A percentile compares a stretch with the other conserved stretches of the same genome.
Evolutionary conservation across 2,888 invertebrate species (phyloP).

Genomic region (Neoaliturus tenellus): DNA sequence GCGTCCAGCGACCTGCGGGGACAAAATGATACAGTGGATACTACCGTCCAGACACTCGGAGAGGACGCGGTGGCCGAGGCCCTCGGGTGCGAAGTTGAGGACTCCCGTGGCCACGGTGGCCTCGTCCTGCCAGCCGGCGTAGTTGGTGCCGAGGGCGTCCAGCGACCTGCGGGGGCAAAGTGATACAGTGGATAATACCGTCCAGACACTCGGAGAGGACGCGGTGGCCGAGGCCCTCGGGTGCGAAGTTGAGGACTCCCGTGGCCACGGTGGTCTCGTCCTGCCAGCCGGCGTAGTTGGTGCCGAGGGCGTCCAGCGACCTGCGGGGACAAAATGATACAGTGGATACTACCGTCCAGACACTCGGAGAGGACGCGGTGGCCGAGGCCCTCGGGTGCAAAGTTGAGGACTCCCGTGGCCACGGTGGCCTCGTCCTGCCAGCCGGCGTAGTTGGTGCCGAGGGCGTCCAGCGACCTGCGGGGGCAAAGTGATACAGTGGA

Average conservation of each 20-base stretch:
- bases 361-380: constrained; percentile 55
- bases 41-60: constrained; percentile 31
- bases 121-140: constrained; percentile 57
- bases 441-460: constrained; percentile 59
- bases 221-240: constrained; percentile 39
- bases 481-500: not conserved
- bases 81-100: constrained; percentile 56
- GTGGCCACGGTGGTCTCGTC: constrained; percentile 35
- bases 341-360: not conserved
- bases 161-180: constrained; percentile 52
- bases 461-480: constrained; percentile 57
- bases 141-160: constrained; percentile 58
- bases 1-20: constrained; percentile 57
- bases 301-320: constrained; percentile 56
- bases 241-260: constrained; percentile 59
- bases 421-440: constrained; percentile 50
- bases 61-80: constrained; percentile 44
- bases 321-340: constrained; percentile 34
- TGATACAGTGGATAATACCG: no score
- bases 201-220: constrained; percentile 50
- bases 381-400: constrained; percentile 37
- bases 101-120: constrained; percentile 53
- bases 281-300: constrained; percentile 60
- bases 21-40: no score
- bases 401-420: constrained; percentile 59